A percentile compares a stretch with the other conserved stretches of the same genome.
Evolutionary conservation across 2,888 invertebrate genomes (phyloP).

Genomic region (Neria commutata): DNA sequence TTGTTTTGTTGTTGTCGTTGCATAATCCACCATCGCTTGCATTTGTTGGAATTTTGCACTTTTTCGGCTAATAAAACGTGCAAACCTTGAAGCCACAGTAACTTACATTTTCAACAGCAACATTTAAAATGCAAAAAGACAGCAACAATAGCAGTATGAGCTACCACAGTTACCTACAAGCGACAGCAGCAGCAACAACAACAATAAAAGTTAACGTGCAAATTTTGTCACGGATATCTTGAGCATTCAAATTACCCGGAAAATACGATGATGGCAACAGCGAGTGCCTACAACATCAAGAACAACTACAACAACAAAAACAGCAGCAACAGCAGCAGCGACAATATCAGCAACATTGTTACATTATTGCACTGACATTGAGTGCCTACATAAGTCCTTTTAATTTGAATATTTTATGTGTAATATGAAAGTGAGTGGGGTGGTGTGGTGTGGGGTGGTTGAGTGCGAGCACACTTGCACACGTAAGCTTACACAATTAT

Average conservation of each 20-base stretch:
- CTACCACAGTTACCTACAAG: too few relatives aligned
- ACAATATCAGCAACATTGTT: conserved; percentile 40
- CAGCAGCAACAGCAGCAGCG: not conserved
- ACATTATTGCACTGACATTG: conserved; percentile 48
- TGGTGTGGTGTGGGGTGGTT: not conserved
- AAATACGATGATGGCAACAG: conserved; percentile 43
- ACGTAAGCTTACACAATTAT: too few relatives aligned
- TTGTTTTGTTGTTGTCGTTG: too few relatives aligned
- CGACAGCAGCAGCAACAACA: not conserved
- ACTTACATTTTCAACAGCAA: not conserved
- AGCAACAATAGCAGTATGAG: too few relatives aligned
- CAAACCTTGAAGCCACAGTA: not conserved
- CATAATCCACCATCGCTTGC: too few relatives aligned
- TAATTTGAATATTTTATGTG: conserved; percentile 54
- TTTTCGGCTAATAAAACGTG: too few relatives aligned
- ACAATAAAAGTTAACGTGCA: conserved; percentile 17
- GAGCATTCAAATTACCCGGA: conserved; percentile 51
- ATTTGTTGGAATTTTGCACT: too few relatives aligned
- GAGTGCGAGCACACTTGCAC: too few relatives aligned
- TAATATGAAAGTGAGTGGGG: conserved; percentile 27
- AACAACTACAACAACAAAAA: conserved; percentile 16
- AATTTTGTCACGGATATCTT: conserved; percentile 33
- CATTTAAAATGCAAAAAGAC: too few relatives aligned
- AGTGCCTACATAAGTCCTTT: conserved; percentile 56
- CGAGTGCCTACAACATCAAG: conserved; percentile 8